Conservation (phyloP, 2,888 invertebrate species). For the Mylabris sibirica region DNA sequence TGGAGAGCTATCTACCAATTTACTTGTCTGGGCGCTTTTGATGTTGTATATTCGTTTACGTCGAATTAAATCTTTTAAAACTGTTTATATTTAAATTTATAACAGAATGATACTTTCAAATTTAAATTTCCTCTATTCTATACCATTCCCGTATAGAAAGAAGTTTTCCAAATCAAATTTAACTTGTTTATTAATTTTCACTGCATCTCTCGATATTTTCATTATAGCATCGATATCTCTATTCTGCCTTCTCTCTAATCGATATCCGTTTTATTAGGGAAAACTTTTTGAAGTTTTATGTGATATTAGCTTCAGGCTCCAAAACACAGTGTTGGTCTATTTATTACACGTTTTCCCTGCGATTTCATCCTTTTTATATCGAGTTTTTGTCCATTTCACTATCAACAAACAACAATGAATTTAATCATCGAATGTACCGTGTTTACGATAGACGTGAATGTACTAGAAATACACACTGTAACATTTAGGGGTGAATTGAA, state of each 20-base stretch:
- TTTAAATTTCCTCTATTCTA: neutral
- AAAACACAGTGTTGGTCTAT: conserved; percentile 39
- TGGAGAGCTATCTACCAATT: conserved; percentile 26
- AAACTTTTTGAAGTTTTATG: conserved; percentile 43
- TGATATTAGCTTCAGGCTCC: conserved; percentile 39
- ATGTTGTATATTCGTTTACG: neutral
- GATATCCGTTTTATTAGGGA: conserved; percentile 43
- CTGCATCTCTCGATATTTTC: neutral
- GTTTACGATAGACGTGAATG: neutral
- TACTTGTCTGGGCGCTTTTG: conserved; percentile 12
- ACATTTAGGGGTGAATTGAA: conserved; percentile 38
- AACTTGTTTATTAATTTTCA: no score
- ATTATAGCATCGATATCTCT: neutral
- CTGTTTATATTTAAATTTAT: conserved; percentile 3
- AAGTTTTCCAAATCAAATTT: no score
- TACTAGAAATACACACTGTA: neutral
- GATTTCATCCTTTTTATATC: conserved; percentile 40
- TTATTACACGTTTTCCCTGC: conserved; percentile 38
- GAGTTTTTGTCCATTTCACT: conserved; percentile 35
- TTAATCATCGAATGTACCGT: neutral
- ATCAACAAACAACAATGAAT: neutral
- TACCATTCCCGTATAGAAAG: neutral
- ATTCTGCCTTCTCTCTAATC: conserved; percentile 29
- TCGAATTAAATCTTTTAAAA: conserved; percentile 10
- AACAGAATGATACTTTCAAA: neutral